These are phyloP conservation scores for Pomatorhinus ruficollis DNA, from an alignment of 2,113 vertebrate genomes.

Conservation along the genomic window DNA sequence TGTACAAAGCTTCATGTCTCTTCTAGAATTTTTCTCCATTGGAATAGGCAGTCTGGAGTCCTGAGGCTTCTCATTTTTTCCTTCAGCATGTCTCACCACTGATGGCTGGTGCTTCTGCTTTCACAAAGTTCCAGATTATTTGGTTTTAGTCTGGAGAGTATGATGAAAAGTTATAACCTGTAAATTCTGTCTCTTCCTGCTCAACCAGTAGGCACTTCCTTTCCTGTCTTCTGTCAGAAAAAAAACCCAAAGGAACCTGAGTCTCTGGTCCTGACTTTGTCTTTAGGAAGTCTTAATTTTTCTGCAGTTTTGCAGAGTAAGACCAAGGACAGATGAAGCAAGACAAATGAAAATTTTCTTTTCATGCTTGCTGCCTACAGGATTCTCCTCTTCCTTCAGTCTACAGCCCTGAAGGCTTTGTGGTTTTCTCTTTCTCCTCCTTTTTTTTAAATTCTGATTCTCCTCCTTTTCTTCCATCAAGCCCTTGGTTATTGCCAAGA, in stretches of 20 bases:
- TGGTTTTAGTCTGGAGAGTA: neutral
- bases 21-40: neutral
- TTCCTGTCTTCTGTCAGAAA: neutral
- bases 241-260: rapidly evolving
- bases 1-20: neutral
- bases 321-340: neutral
- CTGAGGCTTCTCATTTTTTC: neutral
- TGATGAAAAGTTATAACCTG: rapidly evolving
- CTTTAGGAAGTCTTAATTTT: neutral
- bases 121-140: neutral
- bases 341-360: neutral
- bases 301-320: neutral
- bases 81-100: neutral
- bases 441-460: neutral
- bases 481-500: neutral
- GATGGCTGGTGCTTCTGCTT: neutral
- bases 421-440: neutral
- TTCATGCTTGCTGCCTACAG: neutral
- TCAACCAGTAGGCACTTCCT: neutral
- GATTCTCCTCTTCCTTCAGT: neutral
- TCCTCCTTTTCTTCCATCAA: neutral
- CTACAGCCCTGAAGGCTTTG: rapidly evolving
- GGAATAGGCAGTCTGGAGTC: neutral
- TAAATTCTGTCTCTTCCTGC: neutral
- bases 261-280: neutral